Conservation (phyloP, 2,797 vertebrate genomes). For the Gobio occitaniae region DNA sequence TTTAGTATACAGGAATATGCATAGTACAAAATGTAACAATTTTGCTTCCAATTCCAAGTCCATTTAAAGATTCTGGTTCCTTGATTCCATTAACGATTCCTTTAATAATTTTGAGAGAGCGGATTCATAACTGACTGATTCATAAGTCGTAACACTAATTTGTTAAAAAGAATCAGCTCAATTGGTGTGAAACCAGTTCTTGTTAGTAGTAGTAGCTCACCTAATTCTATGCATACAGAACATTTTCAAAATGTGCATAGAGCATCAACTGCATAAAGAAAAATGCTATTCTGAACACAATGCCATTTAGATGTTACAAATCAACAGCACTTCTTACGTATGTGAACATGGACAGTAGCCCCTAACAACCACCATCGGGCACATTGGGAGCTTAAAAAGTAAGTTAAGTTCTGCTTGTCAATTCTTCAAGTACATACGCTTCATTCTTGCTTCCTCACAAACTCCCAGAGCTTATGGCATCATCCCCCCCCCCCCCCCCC, state of each 20-base stretch:
- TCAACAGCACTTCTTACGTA: neutral
- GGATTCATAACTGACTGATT: neutral
- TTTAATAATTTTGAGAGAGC: neutral
- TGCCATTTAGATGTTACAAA: neutral
- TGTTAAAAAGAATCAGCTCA: neutral
- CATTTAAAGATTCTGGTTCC: neutral
- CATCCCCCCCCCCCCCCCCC: conserved; percentile 25
- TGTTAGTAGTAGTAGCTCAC: neutral
- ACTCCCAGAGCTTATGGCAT: conserved; percentile 37
- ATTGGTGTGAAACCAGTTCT: neutral
- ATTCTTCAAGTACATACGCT: conserved; percentile 15
- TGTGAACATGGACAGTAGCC: neutral
- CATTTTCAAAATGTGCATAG: neutral
- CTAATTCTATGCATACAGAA: neutral
- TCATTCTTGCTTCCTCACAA: conserved; percentile 20
- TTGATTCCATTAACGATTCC: neutral
- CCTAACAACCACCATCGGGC: neutral
- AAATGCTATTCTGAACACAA: neutral
- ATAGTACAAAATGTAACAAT: neutral
- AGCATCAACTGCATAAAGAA: neutral
- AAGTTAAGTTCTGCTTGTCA: neutral
- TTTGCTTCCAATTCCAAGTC: neutral
- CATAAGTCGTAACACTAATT: neutral
- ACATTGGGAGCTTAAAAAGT: neutral
- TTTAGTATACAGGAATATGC: too few relatives aligned